phyloP scores from a whole-genome alignment of 2,888 invertebrate genomes.

The Nephrotoma guestfalica region DNA sequence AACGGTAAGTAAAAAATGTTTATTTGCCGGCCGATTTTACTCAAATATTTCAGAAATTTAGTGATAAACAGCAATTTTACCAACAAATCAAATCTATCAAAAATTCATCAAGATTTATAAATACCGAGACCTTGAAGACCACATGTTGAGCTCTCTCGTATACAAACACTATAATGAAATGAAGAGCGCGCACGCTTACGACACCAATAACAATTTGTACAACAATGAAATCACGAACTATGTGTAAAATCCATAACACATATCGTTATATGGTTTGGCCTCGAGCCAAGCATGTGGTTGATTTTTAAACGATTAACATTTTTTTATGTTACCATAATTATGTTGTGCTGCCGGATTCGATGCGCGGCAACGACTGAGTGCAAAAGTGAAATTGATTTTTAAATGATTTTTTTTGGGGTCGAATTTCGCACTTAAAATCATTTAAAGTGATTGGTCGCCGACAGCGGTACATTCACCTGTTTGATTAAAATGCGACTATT shows the following conservation, averaged over 20 bases:
- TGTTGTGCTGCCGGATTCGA: not conserved
- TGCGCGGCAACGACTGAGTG: not conserved
- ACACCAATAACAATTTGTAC: not conserved
- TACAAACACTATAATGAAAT: not conserved
- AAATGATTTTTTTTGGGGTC: not conserved
- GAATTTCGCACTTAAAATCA: not conserved
- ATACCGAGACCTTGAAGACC: not conserved
- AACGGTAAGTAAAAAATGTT: conserved; percentile 37
- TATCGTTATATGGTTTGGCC: not conserved
- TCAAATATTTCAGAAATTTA: not conserved
- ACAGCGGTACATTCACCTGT: not conserved
- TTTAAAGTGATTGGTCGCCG: not conserved
- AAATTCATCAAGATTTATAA: not conserved
- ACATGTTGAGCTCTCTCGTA: not conserved
- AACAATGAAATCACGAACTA: not conserved
- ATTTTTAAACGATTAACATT: not conserved
- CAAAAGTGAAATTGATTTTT: not conserved
- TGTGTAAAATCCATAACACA: not conserved
- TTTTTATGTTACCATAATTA: not conserved
- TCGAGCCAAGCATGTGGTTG: not conserved
- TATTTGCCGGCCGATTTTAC: not conserved
- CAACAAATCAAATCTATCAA: not conserved
- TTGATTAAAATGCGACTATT: not conserved
- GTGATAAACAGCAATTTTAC: not conserved
- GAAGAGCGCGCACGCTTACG: not conserved